Evolutionary conservation across 2,797 vertebrate genomes (phyloP).

Genomic region (Antennarius maculatus): DNA sequence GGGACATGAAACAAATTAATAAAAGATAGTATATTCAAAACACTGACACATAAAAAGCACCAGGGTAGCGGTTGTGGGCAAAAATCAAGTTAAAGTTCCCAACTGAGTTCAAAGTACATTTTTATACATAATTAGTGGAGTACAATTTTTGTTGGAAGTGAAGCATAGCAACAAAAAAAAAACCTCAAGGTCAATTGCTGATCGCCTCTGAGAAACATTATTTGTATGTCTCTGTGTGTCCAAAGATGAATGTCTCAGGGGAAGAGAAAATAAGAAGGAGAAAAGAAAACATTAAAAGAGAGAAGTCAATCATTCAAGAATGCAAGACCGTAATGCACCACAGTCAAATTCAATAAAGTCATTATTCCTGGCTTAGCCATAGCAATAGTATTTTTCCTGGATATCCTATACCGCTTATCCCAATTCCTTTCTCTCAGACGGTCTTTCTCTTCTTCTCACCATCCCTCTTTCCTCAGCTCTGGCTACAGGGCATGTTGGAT

Average conservation of each 20-base stretch:
- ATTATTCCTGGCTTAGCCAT: constrained; percentile 73
- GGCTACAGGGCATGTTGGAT: constrained; percentile 60
- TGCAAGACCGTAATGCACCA: constrained; percentile 72
- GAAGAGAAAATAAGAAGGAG: constrained; percentile 55
- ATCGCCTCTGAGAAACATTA: constrained; percentile 69
- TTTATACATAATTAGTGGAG: constrained; percentile 76
- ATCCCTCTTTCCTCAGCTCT: constrained; percentile 49
- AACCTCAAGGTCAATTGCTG: constrained; percentile 70
- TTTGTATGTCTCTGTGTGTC: constrained; percentile 64
- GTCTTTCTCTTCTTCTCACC: constrained; percentile 46
- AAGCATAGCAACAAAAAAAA: constrained; percentile 47
- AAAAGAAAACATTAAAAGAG: constrained; percentile 73
- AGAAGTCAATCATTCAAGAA: constrained; percentile 79
- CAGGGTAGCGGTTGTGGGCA: constrained; percentile 61
- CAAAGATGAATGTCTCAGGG: constrained; percentile 75
- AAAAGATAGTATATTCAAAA: constrained; percentile 60
- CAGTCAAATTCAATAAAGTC: constrained; percentile 82
- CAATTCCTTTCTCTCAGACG: constrained; percentile 50
- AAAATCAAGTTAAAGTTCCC: constrained; percentile 70
- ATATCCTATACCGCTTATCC: constrained; percentile 69
- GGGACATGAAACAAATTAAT: constrained; percentile 69
- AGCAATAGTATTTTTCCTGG: constrained; percentile 69
- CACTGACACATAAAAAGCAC: constrained; percentile 57
- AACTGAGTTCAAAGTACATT: constrained; percentile 78
- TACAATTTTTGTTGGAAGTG: constrained; percentile 70